Evolutionary conservation across 2,888 invertebrate species (phyloP).

Genomic region (Stegana nigrithorax): DNA sequence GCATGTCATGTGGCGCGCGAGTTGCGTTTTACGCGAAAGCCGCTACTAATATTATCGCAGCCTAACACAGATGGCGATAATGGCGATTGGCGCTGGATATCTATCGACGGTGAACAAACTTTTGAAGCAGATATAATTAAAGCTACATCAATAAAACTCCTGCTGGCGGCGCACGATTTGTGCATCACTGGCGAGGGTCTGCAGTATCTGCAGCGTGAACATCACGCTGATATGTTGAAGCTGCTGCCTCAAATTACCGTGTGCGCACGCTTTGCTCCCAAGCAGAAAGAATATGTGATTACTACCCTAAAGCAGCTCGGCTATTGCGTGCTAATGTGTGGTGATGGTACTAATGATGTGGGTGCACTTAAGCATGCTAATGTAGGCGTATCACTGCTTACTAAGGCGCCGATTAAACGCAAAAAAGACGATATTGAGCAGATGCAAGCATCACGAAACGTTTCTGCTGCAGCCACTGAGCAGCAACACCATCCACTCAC

Average conservation of each 20-base stretch:
- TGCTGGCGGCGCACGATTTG: conserved; percentile 84
- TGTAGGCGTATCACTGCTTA: conserved; percentile 91
- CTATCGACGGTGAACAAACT: conserved; percentile 74
- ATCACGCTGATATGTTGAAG: conserved; percentile 74
- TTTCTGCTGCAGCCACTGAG: conserved; percentile 32
- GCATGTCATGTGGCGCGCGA: conserved; percentile 99
- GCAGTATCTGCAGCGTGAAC: conserved; percentile 75
- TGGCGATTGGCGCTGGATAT: conserved; percentile 80
- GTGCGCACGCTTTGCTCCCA: conserved; percentile 97
- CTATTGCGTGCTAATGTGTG: conserved; percentile 96
- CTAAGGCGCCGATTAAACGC: conserved; percentile 79
- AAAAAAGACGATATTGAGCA: conserved; percentile 50
- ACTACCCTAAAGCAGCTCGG: conserved; percentile 87
- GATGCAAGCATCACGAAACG: conserved; percentile 26
- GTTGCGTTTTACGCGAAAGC: conserved; percentile 85
- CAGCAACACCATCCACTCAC: conserved; percentile 44
- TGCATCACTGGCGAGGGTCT: conserved; percentile 96
- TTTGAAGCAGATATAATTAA: conserved; percentile 39
- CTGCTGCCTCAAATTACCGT: conserved; percentile 90
- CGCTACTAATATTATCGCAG: conserved; percentile 74
- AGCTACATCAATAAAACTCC: conserved; percentile 74
- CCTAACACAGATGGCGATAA: conserved; percentile 43
- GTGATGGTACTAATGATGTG: conserved; percentile 99
- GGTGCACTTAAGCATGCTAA: conserved; percentile 98
- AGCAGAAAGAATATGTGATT: conserved; percentile 97